A percentile compares a stretch with the other conserved stretches of the same genome.
phyloP scores from a whole-genome alignment of 2,888 invertebrate species.

The Lasiommata megera region DNA sequence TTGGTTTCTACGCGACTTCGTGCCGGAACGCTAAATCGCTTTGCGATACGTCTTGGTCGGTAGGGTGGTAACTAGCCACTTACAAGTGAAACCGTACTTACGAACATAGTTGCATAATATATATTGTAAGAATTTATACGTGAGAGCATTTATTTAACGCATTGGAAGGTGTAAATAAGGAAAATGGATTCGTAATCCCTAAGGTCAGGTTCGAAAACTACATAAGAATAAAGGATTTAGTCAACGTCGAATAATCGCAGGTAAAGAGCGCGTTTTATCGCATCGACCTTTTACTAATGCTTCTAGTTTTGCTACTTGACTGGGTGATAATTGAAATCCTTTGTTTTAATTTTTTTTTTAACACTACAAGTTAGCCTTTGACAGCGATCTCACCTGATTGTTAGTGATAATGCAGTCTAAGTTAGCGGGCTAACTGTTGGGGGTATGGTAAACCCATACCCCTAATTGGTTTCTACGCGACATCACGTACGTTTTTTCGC shows the following conservation, averaged over 20 bases:
- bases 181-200: slow-evolving; percentile 10
- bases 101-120: background rate
- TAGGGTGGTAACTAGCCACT: no score
- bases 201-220: slow-evolving; percentile 22
- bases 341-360: background rate
- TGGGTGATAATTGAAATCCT: background rate
- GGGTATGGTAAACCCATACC: no score
- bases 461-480: no score
- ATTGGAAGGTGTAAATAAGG: slow-evolving; percentile 8
- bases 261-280: slow-evolving; percentile 25
- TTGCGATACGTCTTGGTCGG: no score
- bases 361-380: no score
- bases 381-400: no score
- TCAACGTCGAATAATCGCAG: slow-evolving; percentile 19
- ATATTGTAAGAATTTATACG: background rate
- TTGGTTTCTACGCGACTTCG: no score
- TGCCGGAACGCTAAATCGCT: no score
- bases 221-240: slow-evolving; percentile 19
- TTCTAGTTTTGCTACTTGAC: slow-evolving; percentile 11
- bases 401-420: no score
- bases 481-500: no score
- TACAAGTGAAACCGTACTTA: no score
- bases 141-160: background rate
- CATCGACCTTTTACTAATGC: slow-evolving; percentile 15
- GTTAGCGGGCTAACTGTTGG: no score